Conservation (phyloP, 2,888 invertebrate genomes). For the Drosophila neotestacea region DNA sequence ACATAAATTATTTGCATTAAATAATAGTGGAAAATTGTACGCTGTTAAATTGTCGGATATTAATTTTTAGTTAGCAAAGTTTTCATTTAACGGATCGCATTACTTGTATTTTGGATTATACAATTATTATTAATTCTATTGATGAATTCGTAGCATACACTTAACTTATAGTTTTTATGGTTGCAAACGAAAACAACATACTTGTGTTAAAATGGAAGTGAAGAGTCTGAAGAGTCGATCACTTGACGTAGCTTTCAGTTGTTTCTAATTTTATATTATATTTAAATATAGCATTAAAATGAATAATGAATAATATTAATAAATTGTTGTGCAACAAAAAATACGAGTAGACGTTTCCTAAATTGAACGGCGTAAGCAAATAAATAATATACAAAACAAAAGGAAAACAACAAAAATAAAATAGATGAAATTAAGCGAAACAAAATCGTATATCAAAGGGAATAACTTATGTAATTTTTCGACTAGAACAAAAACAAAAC, state of each 20-base stretch:
- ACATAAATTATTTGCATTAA: constrained; percentile 52
- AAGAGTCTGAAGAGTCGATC: neutral
- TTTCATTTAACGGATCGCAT: constrained; percentile 27
- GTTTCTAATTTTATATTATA: constrained; percentile 59
- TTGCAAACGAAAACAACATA: constrained; percentile 29
- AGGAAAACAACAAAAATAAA: constrained; percentile 24
- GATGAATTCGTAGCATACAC: constrained; percentile 32
- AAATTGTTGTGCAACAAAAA: constrained; percentile 65
- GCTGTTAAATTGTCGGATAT: constrained; percentile 48
- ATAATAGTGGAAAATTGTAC: constrained; percentile 38
- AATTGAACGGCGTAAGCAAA: constrained; percentile 35
- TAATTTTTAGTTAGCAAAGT: constrained; percentile 74
- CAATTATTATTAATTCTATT: neutral
- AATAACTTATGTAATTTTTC: constrained; percentile 76
- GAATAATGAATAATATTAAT: constrained; percentile 46
- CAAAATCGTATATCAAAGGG: constrained; percentile 49
- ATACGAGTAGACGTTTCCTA: constrained; percentile 40
- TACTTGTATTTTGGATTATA: constrained; percentile 2
- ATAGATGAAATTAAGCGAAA: constrained; percentile 57
- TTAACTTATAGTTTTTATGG: constrained; percentile 19
- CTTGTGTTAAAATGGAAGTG: constrained; percentile 27
- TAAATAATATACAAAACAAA: constrained; percentile 24
- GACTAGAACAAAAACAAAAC: constrained; percentile 59
- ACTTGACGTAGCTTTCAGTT: constrained; percentile 65
- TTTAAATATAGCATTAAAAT: constrained; percentile 47